phyloP scores from a whole-genome alignment of 2,888 invertebrate genomes.

The Acutogordius australiensis region DNA sequence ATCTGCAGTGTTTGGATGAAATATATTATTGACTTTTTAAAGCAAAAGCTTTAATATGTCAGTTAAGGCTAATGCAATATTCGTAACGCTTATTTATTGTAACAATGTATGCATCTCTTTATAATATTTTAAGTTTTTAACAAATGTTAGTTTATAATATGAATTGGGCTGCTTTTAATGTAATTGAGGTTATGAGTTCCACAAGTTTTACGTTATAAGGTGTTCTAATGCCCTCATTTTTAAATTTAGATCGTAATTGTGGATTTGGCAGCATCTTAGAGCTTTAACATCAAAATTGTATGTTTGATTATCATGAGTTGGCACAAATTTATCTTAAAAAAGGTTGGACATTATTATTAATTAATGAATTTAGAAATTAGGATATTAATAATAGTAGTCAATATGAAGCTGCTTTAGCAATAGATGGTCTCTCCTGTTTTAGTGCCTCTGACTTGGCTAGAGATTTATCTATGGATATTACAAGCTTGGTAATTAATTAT shows the following conservation, averaged over 20 bases:
- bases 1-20: too few species aligned
- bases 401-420: constrained; percentile 88
- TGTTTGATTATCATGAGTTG: constrained; percentile 84
- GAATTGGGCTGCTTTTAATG: constrained; percentile 97
- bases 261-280: constrained; percentile 84
- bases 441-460: constrained; percentile 80
- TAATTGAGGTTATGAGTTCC: constrained; percentile 97
- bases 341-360: constrained; percentile 16
- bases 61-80: constrained; percentile 95
- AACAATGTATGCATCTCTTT: too few species aligned
- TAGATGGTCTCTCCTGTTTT: constrained; percentile 85
- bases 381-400: constrained; percentile 89
- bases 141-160: constrained; percentile 99
- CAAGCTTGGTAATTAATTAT: constrained; percentile 49
- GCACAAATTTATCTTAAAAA: constrained; percentile 84
- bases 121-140: too few species aligned
- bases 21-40: too few species aligned
- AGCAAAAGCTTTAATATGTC: too few species aligned
- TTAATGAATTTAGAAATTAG: constrained; percentile 34
- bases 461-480: constrained; percentile 89
- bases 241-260: constrained; percentile 31
- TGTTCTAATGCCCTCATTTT: constrained; percentile 17
- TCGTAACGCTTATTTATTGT: too few species aligned
- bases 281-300: constrained; percentile 92
- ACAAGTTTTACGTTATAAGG: constrained; percentile 80